phyloP scores from a whole-genome alignment of 1,140 invertebrate species.

The Neuroterus valhalla region DNA sequence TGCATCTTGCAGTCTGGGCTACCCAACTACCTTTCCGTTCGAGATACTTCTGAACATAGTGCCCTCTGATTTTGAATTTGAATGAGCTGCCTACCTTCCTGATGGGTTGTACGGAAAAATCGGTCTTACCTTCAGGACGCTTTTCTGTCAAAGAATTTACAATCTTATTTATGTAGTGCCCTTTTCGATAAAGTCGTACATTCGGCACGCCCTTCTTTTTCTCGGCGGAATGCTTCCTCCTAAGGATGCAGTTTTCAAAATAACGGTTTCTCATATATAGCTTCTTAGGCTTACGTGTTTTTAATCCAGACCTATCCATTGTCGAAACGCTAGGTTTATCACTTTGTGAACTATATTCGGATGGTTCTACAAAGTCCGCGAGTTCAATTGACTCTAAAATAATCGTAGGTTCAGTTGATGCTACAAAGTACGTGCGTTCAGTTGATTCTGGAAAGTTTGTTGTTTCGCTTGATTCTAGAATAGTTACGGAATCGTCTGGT shows the following conservation, averaged over 20 bases:
- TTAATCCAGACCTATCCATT: constrained; percentile 2
- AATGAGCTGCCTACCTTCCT: background rate
- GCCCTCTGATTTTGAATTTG: background rate
- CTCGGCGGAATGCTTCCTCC: background rate
- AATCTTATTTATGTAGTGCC: background rate
- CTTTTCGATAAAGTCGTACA: background rate
- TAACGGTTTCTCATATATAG: constrained; percentile 19
- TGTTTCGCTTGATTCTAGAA: background rate
- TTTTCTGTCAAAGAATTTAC: background rate
- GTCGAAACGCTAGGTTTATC: background rate
- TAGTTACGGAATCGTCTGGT: background rate
- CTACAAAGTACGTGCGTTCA: background rate
- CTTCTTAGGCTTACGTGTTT: background rate
- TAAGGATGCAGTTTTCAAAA: constrained; percentile 14
- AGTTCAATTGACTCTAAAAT: background rate
- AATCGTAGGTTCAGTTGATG: background rate
- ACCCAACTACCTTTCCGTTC: background rate
- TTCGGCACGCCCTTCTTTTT: background rate
- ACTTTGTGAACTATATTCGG: background rate
- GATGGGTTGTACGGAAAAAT: background rate
- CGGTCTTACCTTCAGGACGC: background rate
- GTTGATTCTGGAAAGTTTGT: background rate
- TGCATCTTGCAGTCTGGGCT: background rate
- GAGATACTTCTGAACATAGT: background rate
- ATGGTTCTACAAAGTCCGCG: background rate